Evolutionary conservation across 1,140 invertebrate genomes (phyloP).

Genomic region (Apis cerana): DNA sequence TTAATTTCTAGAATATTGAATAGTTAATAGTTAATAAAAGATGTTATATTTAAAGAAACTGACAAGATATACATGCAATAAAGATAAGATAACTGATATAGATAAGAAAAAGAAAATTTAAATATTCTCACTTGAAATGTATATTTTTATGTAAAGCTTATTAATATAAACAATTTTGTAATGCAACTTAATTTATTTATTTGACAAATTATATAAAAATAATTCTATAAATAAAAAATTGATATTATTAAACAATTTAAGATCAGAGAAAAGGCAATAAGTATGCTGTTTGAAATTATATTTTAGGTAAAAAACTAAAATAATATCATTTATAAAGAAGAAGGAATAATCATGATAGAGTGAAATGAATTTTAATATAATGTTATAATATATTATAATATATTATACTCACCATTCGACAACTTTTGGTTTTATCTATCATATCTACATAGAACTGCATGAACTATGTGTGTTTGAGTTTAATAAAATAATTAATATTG

Average conservation of each 20-base stretch:
- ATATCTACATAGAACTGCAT: slow-evolving; percentile 62
- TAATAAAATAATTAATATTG: not conserved
- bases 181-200: slow-evolving; percentile 16
- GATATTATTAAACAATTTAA: not conserved
- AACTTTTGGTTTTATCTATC: slow-evolving; percentile 72
- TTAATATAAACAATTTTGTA: not conserved
- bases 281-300: slow-evolving; percentile 12
- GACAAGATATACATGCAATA: not conserved
- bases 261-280: slow-evolving; percentile 21
- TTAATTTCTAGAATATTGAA: not conserved
- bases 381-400: not conserved
- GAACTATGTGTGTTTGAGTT: not conserved
- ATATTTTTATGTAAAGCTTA: not conserved
- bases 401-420: slow-evolving; percentile 69
- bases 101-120: slow-evolving; percentile 44
- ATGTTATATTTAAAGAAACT: slow-evolving; percentile 1
- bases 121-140: not conserved
- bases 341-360: no score
- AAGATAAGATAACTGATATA: slow-evolving; percentile 53
- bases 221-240: not conserved
- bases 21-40: not conserved
- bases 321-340: not conserved
- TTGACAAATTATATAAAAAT: not conserved
- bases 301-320: not conserved
- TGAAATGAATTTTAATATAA: no score